Evolutionary conservation across 92 coral and sea anemone genomes (phyloP), one percentile per base, ranked within the genome.

Genomic region (Parazoanthus swiftii): DNA sequence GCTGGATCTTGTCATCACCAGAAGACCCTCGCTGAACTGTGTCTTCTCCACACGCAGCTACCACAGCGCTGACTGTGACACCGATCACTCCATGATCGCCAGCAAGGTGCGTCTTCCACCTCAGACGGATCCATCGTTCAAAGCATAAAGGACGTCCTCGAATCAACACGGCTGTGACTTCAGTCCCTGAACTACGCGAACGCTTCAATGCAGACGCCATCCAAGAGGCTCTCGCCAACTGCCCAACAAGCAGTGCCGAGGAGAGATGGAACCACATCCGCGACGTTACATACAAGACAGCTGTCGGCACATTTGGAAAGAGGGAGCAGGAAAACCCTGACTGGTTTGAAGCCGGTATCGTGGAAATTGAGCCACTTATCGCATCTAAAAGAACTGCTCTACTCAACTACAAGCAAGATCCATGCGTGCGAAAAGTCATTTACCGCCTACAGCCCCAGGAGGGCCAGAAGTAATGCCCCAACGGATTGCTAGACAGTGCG

Each of bases 231-330:
- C 90, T 80, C 2, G 36, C 10, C 3, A 75, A 88, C 80, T 89
- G 81, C 37, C 88, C 90, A n/a, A 88, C 80, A 4, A 37, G 7
- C 87, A 80, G 15, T 23, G 80, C 88, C n/a, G 87, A 65, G 0
- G 59, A 88, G 85, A 80, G 71, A 46, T 81, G 86, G 88, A 20
- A 26, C 20, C 90, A 68, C 87, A 88, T 88, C 70, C 87, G 87
- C 58, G 79, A 80, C 0, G 87, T 75, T 2, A 79, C 36, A 1
- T 66, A 79, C 90, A 59, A 39, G 2, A 23, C 88, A 35, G 71
- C 89, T 65, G 29, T 86, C 43, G 89, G 72, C 82, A 81, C 80
- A 29, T 59, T 88, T 80, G 90, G 90, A 25, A 88, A 67, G 44
- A 16, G 21, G 72, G 87, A 88, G 90, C 26, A 82, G 48, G 18